Conservation (phyloP, 92 coral and sea anemone species). For the Virgularia gustaviana region DNA sequence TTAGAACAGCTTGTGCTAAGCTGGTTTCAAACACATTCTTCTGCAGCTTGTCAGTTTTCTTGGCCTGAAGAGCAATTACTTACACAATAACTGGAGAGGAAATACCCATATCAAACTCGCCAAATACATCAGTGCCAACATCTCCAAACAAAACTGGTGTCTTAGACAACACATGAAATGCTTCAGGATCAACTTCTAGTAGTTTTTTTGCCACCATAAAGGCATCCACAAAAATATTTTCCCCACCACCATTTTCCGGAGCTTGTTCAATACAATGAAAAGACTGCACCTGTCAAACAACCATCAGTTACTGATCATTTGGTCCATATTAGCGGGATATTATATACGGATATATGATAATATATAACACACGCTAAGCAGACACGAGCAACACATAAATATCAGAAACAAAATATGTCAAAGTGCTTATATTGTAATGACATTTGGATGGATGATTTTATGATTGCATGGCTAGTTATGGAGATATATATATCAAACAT, state of each 20-base stretch:
- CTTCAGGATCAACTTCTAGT: constrained; percentile 12
- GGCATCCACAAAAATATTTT: constrained; percentile 21
- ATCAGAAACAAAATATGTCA: not conserved
- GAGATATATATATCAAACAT: not conserved
- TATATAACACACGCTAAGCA: not conserved
- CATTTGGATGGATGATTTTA: no score
- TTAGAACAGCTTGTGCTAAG: no score
- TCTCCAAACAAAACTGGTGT: not conserved
- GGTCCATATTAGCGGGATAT: not conserved
- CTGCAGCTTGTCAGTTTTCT: no score
- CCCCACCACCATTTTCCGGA: not conserved
- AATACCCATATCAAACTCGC: no score
- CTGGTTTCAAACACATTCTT: no score
- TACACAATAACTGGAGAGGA: no score
- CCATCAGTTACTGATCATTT: not conserved
- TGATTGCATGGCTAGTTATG: no score
- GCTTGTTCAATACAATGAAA: constrained; percentile 28
- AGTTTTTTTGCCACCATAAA: constrained; percentile 23
- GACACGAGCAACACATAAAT: not conserved
- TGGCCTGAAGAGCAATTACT: no score
- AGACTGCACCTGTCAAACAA: constrained; percentile 8
- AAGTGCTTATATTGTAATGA: no score
- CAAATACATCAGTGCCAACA: not conserved
- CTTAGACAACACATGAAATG: constrained; percentile 12
- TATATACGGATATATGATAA: not conserved